Base-by-base conservation (phyloP, 2,888 invertebrate genomes). In the Drosophila rellima region DNA sequence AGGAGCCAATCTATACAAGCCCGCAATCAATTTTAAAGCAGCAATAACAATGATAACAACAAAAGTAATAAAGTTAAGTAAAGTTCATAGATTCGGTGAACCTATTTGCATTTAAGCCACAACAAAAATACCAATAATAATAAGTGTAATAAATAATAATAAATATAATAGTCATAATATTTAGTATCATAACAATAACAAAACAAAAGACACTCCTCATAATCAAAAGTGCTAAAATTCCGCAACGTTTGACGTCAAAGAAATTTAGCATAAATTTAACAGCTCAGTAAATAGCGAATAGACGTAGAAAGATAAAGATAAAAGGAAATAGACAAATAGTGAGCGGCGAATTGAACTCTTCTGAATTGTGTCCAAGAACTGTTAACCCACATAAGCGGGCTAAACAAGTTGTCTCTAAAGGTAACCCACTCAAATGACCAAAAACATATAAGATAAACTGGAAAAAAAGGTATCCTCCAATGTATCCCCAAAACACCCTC, bases 351-450 rank as follows among this genome's bases (percentile, higher is more conserved):
- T 20, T 17, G 31, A 44, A n/a, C 31, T 57, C 33, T 63, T 67
- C 62, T 70, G 76, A 74, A 77, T 72, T 74, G 57, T 37, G 62
- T 68, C 70, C 72, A 85, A 80, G 85, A 78, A 85, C 78, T 85
- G 72, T 88, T 87, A 84, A 85, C 84, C 85, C 88, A 88, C 85
- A 80, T 87, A 74, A 69, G 66, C 81, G 56, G 51, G 65, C 65
- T 62, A 54, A 75, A 71, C 77, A 57, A 75, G 68, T 75, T 75
- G 59, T 47, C 51, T 51, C 23, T 29, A 31, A 26, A 50, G n/a
- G 33, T 37, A 54, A 37, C 35, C 50, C 65, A 65, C 76, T 63
- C 52, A 8, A 18, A 63, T 17, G 47, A 23, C 37, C 18, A 15
- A 73, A 57, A 50, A 20, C 2, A 35, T 4, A 18, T 18, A 15